Evolutionary conservation across 37 sponge, comb jelly and placozoan species (phyloP).

Genomic region (Mnemiopsis leidyi): DNA sequence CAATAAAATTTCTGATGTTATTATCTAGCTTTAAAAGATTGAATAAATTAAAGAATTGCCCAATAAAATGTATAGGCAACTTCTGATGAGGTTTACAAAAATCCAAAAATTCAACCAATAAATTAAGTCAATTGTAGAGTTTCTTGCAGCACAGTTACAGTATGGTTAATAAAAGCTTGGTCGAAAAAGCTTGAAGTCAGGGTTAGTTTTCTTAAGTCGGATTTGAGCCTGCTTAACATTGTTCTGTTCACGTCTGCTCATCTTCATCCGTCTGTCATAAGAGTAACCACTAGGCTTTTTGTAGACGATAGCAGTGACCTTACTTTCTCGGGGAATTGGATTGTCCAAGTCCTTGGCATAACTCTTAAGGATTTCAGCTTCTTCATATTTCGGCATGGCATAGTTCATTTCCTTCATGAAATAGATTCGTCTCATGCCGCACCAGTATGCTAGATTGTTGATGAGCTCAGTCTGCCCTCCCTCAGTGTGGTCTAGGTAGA

Average conservation of each 20-base stretch:
- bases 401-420: conserved; percentile 64
- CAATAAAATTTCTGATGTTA: not conserved
- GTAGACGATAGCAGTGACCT: conserved; percentile 41
- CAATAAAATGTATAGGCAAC: not conserved
- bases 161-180: not conserved
- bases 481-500: conserved; percentile 45
- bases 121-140: not conserved
- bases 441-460: conserved; percentile 48
- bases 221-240: conserved; percentile 29
- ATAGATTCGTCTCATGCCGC: conserved; percentile 58
- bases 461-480: conserved; percentile 23
- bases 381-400: conserved; percentile 41
- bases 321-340: conserved; percentile 13
- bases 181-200: conserved; percentile 2
- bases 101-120: not conserved
- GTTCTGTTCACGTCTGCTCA: conserved; percentile 14
- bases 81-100: not conserved
- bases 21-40: not conserved
- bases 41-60: not conserved
- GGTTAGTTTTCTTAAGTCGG: conserved; percentile 53
- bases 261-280: conserved; percentile 33
- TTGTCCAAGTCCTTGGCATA: not conserved
- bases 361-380: not conserved
- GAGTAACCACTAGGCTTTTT: conserved; percentile 62
- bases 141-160: too few relatives aligned